These are phyloP conservation scores for Lepilemur septentrionalis DNA, from an alignment of 2,797 vertebrate species.

Conservation along the genomic window DNA sequence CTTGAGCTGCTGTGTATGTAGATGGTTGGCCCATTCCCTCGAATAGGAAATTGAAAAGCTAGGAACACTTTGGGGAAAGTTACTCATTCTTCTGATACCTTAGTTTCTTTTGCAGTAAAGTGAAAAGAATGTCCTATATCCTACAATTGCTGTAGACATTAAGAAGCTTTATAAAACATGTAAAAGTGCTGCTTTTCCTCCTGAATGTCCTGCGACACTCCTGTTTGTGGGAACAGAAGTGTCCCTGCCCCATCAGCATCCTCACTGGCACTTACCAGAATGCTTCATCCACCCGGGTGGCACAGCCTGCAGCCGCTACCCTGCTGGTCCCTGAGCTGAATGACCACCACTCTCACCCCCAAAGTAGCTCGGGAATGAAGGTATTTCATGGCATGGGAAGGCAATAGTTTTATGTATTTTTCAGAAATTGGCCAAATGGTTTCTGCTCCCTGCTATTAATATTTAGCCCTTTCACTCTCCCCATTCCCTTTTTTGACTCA, in stretches of 20 bases:
- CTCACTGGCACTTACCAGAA: too few relatives aligned
- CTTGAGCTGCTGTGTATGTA: neutral
- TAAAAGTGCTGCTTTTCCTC: neutral
- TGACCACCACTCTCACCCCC: neutral
- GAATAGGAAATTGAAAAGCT: neutral
- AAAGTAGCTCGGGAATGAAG: neutral
- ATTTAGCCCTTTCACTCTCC: neutral
- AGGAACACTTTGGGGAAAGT: neutral
- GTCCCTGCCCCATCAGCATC: neutral
- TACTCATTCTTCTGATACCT: neutral
- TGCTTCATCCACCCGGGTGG: neutral
- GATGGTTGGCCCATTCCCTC: neutral
- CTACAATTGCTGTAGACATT: neutral
- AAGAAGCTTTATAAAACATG: neutral
- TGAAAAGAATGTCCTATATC: neutral
- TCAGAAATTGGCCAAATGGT: neutral
- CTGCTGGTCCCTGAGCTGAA: neutral
- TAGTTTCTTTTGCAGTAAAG: neutral
- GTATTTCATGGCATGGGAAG: neutral
- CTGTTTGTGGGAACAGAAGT: neutral
- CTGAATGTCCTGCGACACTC: neutral
- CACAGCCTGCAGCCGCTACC: neutral
- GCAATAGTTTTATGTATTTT: neutral
- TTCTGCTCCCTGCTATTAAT: neutral
- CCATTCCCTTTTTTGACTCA: neutral